Base-by-base conservation (phyloP, 2,888 invertebrate genomes). In the Meiosimyza platycephala region DNA sequence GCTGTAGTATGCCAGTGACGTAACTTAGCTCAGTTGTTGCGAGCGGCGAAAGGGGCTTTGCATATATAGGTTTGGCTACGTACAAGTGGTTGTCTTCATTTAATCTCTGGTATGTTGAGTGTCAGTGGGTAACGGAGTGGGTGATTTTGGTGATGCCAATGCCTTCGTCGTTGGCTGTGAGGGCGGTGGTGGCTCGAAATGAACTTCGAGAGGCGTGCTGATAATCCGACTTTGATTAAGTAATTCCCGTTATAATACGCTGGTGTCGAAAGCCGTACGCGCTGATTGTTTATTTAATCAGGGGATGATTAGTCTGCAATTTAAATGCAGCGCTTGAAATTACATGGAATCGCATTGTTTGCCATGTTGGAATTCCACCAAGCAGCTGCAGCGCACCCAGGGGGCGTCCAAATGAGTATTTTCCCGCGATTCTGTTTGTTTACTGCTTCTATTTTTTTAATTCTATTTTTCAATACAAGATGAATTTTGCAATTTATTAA, bases 171-270 rank as follows among this genome's bases (percentile, higher is more conserved):
- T 13, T 54, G 63, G 63, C 47, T 12, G 69, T 63, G 11, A 15
- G 1, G 40, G 33, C 15, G 16, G 48, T 48, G 16, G 55, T 57
- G 55, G 51, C n/a, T 55, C 16, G 4, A 40, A 16, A 66, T 60
- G 64, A 65, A 57, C 64, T 73, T 67, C 75, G 68, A 73, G 72
- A 73, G 75, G 76, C 78, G 78, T 78, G 76, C 74, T 80, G 84
- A 83, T 84, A 84, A 84, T 85, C 84, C 85, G 83, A 84, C 84
- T 84, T 84, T 84, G 84, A 84, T 84, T 85, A 84, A 84, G 83
- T 82, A 84, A 84, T 85, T 83, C 78, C 73, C 75, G 68, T 74
- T 74, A 77, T 76, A 76, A 77, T 77, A 77, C 80, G 78, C 76
- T 81, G 82, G 84, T 85, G 84, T 84, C 77, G 78, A 84, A 84